Conservation (phyloP, 2,888 invertebrate genomes). For the Catocala nupta region DNA sequence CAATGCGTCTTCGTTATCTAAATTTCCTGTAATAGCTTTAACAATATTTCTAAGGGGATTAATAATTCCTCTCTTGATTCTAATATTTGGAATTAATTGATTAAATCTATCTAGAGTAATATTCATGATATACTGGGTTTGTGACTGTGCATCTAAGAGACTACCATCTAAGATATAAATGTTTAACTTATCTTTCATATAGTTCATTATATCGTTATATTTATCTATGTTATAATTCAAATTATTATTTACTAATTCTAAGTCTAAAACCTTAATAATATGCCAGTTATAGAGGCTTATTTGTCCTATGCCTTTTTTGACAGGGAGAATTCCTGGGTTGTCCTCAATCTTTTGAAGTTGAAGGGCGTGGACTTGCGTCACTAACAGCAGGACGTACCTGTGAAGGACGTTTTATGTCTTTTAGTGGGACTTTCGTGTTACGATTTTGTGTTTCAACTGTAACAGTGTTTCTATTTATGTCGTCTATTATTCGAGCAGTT, state of each 20-base stretch:
- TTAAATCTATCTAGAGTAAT: slow-evolving; percentile 21
- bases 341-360: slow-evolving; percentile 43
- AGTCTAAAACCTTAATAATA: slow-evolving; percentile 5
- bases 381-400: slow-evolving; percentile 31
- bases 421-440: slow-evolving; percentile 37
- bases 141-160: background rate
- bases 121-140: slow-evolving; percentile 11
- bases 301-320: slow-evolving; percentile 28
- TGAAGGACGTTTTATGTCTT: slow-evolving; percentile 43
- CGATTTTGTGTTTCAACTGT: slow-evolving; percentile 12
- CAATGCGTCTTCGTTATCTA: slow-evolving; percentile 48
- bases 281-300: slow-evolving; percentile 1
- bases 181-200: background rate
- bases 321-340: slow-evolving; percentile 39
- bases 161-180: slow-evolving; percentile 9
- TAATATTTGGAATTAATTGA: slow-evolving; percentile 26
- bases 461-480: slow-evolving; percentile 1
- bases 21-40: slow-evolving; percentile 38
- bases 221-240: slow-evolving; percentile 6
- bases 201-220: background rate
- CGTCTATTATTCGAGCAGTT: background rate
- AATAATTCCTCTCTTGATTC: slow-evolving; percentile 2
- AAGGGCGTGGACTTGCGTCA: slow-evolving; percentile 33
- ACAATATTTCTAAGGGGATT: slow-evolving; percentile 1
- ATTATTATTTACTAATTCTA: background rate